These are phyloP conservation scores for Nipponia nippon DNA, from an alignment of 2,113 vertebrate species.

Conservation along the genomic window DNA sequence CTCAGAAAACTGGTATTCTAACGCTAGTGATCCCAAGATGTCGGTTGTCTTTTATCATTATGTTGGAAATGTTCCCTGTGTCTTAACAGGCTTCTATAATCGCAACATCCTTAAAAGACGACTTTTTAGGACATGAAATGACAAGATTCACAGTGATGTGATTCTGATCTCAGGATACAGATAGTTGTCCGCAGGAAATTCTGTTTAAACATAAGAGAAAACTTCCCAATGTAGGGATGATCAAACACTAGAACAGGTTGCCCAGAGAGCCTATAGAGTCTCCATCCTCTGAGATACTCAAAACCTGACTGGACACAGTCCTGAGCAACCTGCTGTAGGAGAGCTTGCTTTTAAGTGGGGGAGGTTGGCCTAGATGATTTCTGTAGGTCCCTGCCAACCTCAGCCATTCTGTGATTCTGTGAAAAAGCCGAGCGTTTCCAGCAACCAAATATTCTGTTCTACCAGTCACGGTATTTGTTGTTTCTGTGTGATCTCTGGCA, in stretches of 20 bases:
- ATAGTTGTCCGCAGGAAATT: neutral
- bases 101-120: neutral
- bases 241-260: neutral
- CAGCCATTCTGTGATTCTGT: neutral
- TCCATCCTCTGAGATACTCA: neutral
- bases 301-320: neutral
- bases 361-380: neutral
- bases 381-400: neutral
- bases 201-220: neutral
- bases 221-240: neutral
- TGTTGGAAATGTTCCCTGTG: neutral
- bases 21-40: neutral
- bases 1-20: neutral
- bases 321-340: neutral
- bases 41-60: neutral
- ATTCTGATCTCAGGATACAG: neutral
- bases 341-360: neutral
- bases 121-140: neutral
- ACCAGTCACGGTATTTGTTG: neutral
- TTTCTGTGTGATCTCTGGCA: neutral
- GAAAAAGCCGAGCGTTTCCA: neutral
- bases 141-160: neutral
- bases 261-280: neutral
- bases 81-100: neutral
- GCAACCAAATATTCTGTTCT: neutral